phyloP scores from a whole-genome alignment of 2,113 vertebrate species.

The Nycticryphes semicollaris region DNA sequence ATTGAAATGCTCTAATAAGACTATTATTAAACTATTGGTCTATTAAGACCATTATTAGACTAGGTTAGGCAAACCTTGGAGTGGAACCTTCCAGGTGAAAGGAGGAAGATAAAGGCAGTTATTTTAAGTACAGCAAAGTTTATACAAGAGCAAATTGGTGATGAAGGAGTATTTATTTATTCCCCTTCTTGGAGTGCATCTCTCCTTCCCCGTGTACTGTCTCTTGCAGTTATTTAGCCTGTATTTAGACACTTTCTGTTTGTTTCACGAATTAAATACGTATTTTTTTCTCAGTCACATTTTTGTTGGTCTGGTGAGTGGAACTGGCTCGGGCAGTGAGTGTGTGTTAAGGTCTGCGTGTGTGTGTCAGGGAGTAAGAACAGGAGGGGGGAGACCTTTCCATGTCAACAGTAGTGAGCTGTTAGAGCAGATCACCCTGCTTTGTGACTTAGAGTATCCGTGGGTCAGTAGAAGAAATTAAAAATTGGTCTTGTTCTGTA shows the following conservation, averaged over 20 bases:
- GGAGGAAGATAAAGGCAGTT: not conserved
- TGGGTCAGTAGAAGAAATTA: not conserved
- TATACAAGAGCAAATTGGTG: not conserved
- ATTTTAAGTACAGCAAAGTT: not conserved
- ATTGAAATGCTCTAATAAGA: not conserved
- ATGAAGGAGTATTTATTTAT: not conserved
- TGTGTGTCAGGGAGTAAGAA: not conserved
- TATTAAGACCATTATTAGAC: too few species aligned
- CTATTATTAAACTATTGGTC: too few species aligned
- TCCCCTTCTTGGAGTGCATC: not conserved
- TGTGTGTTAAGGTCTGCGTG: not conserved
- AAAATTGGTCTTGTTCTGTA: accelerated
- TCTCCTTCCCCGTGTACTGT: not conserved
- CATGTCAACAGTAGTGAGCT: accelerated
- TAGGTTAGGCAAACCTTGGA: not conserved
- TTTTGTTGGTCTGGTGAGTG: not conserved
- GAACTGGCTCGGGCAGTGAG: too few species aligned
- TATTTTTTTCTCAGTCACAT: not conserved
- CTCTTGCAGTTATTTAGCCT: not conserved
- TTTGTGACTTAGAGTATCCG: not conserved
- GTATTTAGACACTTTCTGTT: not conserved
- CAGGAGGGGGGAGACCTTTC: not conserved
- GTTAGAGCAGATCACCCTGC: not conserved
- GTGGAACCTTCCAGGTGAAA: not conserved
- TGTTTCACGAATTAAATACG: not conserved